Base-by-base conservation (phyloP, 2,888 invertebrate species). In the Cheilosia soror region DNA sequence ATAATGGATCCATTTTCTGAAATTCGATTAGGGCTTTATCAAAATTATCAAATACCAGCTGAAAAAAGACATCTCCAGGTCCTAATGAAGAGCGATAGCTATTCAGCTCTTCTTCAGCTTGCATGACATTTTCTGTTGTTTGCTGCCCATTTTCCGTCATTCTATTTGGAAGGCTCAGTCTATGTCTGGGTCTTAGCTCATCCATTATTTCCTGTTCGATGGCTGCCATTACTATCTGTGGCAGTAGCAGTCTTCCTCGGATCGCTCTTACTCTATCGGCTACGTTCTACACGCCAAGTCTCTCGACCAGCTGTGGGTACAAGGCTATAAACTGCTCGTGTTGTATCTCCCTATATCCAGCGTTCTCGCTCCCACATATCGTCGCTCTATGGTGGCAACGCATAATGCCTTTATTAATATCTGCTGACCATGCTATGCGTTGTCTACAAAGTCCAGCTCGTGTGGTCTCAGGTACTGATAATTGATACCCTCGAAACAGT, bases 371-470 rank as follows among this genome's bases (percentile, higher is more conserved):
- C 2, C 42, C 42, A 5, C 42, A 42, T 42, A n/a, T 42, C n/a
- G 42, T 42, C 5, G n/a, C 5, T 42, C 42, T 42, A 5, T 42
- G 5, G n/a, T 42, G n/a, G 13, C 42, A 33, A 5, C 42, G 42
- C 9, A 33, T 3, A 9, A 9, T 33, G 9, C 7, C 7, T 33
- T 33, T 33, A 2, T 33, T 33, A n/a, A 42, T 42, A 0, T 42
- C 42, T 42, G 1, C n/a, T 5, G 42, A 42, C 42, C 42, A 42
- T 4, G 37, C 1, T 72, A 51, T 60, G 4, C 71, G 71, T 20
- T 72, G 71, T 72, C 60, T 72, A 27, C 37, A 58, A 4, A 0
- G 37, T 25, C 71, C 71, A 71, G 49, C 60, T 60, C 47, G 31
- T 71, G 60, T 49, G 71, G 58, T 60, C 60, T 20, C 33, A 15